Evolutionary conservation across 2,797 vertebrate species (phyloP).

Genomic region (Hafferia zeledoni): DNA sequence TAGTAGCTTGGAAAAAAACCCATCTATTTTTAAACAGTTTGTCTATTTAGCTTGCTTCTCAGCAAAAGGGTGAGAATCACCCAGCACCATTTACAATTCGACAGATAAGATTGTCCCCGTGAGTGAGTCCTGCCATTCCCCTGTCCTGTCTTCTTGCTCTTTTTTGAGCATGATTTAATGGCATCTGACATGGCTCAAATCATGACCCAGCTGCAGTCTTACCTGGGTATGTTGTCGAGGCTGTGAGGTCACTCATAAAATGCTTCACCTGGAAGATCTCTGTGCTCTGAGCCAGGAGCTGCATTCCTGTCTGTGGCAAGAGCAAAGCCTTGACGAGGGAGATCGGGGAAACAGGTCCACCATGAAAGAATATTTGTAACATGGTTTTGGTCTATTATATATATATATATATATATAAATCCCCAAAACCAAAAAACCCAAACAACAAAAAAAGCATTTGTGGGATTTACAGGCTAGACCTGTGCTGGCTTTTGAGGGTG

Average conservation of each 20-base stretch:
- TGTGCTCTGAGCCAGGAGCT: fast-evolving
- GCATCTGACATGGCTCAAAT: not conserved
- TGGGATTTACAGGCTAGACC: not conserved
- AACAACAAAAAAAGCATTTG: not conserved
- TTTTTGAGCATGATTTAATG: not conserved
- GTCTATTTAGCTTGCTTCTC: not conserved
- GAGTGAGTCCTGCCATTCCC: not conserved
- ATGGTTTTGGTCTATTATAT: not conserved
- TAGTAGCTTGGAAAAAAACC: not conserved
- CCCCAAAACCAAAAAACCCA: too few relatives aligned
- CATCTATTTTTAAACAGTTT: not conserved
- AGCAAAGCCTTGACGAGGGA: not conserved
- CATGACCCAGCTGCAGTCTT: not conserved
- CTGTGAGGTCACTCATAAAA: not conserved
- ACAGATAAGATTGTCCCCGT: not conserved
- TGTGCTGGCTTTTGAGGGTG: not conserved
- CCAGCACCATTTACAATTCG: not conserved
- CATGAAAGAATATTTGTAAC: not conserved
- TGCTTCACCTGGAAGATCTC: not conserved
- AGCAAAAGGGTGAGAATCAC: not conserved
- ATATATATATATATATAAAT: too few relatives aligned
- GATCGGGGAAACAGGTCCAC: not conserved
- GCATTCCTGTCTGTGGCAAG: not conserved
- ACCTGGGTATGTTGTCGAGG: not conserved
- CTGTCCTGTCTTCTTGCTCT: not conserved